Percentiles rank a stretch among this genome's conserved stretches.
Conservation (phyloP, 1,140 invertebrate genomes). For the Ceratoteleas bidentatus region DNA sequence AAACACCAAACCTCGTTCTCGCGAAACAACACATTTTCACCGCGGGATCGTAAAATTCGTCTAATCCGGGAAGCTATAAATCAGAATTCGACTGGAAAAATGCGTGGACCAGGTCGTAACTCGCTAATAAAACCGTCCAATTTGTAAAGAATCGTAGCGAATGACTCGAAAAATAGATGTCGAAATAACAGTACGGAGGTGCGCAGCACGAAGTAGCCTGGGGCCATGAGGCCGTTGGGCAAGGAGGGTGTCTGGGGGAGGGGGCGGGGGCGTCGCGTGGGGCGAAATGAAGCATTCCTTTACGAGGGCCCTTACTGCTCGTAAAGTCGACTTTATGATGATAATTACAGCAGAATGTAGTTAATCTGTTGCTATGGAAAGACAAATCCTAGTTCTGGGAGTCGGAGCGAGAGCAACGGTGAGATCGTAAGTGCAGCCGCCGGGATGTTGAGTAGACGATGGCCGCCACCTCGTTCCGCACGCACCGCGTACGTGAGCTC, state of each 20-base stretch:
- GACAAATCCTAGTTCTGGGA: conserved; percentile 53
- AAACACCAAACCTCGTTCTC: too few relatives aligned
- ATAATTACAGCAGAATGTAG: conserved; percentile 83
- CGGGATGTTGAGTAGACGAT: conserved; percentile 61
- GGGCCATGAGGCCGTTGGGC: conserved; percentile 20
- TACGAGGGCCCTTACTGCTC: conserved; percentile 83
- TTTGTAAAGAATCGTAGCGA: conserved; percentile 38
- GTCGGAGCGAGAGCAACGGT: conserved; percentile 31
- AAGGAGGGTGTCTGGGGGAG: conserved; percentile 13
- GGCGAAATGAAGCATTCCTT: conserved; percentile 84
- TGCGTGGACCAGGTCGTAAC: conserved; percentile 17
- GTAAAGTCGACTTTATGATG: conserved; percentile 85
- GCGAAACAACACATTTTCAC: not conserved
- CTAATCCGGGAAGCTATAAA: not conserved
- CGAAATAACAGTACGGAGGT: conserved; percentile 45
- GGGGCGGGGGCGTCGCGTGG: conserved; percentile 48
- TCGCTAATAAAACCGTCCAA: conserved; percentile 25
- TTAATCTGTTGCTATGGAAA: conserved; percentile 78
- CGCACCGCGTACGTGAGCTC: conserved; percentile 51
- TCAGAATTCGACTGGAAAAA: conserved; percentile 5
- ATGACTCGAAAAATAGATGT: conserved; percentile 49
- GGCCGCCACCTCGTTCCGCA: conserved; percentile 57
- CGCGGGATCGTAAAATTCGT: not conserved
- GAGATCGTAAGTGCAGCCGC: conserved; percentile 59
- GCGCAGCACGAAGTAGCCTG: conserved; percentile 24